Evolutionary conservation across 2,797 vertebrate species (phyloP).

Genomic region (Otolemur crassicaudatus): DNA sequence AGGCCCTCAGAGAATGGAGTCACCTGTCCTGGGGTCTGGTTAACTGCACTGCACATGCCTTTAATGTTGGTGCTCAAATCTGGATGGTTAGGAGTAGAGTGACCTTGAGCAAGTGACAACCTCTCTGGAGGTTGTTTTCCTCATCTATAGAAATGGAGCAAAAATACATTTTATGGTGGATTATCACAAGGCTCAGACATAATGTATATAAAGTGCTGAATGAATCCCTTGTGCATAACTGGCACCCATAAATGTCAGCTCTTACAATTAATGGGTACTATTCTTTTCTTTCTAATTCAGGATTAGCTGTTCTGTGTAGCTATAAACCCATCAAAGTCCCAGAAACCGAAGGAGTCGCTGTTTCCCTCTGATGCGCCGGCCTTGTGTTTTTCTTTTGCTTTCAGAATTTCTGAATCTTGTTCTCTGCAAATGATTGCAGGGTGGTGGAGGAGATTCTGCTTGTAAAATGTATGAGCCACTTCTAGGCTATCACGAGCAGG

Average conservation of each 20-base stretch:
- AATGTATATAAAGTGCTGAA: background rate
- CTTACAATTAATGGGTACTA: background rate
- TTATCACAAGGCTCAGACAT: background rate
- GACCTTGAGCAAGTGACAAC: background rate
- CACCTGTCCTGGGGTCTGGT: background rate
- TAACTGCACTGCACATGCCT: background rate
- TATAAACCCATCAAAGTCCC: constrained; percentile 14
- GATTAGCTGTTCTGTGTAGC: constrained; percentile 25
- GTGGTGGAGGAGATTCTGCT: constrained; percentile 50
- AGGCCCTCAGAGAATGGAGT: background rate
- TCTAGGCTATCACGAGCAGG: constrained; percentile 46
- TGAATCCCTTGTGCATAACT: background rate
- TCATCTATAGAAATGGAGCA: background rate
- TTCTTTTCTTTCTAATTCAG: constrained; percentile 48
- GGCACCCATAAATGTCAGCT: background rate
- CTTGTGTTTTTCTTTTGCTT: constrained; percentile 62
- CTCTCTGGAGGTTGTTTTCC: background rate
- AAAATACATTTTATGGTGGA: background rate
- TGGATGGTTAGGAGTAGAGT: background rate
- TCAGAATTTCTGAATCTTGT: constrained; percentile 70
- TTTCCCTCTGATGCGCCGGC: constrained; percentile 61
- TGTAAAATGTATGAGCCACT: constrained; percentile 54
- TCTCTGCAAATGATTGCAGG: constrained; percentile 62
- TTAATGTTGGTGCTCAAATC: background rate
- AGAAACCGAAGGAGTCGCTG: constrained; percentile 48